Percentiles rank a stretch among this genome's conserved stretches.
These are phyloP conservation scores for Myathropa florea DNA, from an alignment of 2,888 invertebrate species.

Conservation along the genomic window DNA sequence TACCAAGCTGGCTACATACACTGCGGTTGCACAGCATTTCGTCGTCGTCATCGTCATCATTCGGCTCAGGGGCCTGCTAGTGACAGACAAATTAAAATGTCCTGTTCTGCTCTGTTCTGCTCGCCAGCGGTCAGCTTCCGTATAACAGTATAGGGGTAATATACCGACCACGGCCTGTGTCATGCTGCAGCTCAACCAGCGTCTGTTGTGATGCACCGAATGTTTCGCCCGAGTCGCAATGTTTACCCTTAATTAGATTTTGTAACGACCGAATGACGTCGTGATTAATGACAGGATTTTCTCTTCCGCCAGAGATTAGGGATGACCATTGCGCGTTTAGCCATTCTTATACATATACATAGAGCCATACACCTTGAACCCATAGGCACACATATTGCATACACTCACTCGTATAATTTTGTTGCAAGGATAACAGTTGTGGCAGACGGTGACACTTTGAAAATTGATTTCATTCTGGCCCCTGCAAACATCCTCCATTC, in stretches of 20 bases:
- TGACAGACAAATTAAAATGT: slow-evolving; percentile 71
- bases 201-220: slow-evolving; percentile 59
- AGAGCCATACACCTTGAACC: slow-evolving; percentile 5
- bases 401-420: slow-evolving; percentile 30
- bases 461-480: slow-evolving; percentile 59
- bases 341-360: slow-evolving; percentile 3
- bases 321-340: slow-evolving; percentile 53
- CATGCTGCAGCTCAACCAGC: slow-evolving; percentile 44
- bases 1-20: slow-evolving; percentile 47
- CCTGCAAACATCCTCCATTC: slow-evolving; percentile 16
- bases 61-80: slow-evolving; percentile 49
- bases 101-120: slow-evolving; percentile 50
- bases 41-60: slow-evolving; percentile 49
- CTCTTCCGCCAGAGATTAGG: slow-evolving; percentile 68
- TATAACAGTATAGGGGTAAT: slow-evolving; percentile 55
- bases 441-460: slow-evolving; percentile 63
- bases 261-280: slow-evolving; percentile 73
- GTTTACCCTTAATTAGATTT: slow-evolving; percentile 74
- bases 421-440: slow-evolving; percentile 42
- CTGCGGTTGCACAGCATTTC: slow-evolving; percentile 64
- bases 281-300: slow-evolving; percentile 72
- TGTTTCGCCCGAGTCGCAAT: slow-evolving; percentile 67
- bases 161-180: slow-evolving; percentile 25
- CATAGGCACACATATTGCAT: neutral
- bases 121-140: slow-evolving; percentile 59